Evolutionary conservation across 2,113 vertebrate genomes (phyloP).

Genomic region (Peucedramus taeniatus): DNA sequence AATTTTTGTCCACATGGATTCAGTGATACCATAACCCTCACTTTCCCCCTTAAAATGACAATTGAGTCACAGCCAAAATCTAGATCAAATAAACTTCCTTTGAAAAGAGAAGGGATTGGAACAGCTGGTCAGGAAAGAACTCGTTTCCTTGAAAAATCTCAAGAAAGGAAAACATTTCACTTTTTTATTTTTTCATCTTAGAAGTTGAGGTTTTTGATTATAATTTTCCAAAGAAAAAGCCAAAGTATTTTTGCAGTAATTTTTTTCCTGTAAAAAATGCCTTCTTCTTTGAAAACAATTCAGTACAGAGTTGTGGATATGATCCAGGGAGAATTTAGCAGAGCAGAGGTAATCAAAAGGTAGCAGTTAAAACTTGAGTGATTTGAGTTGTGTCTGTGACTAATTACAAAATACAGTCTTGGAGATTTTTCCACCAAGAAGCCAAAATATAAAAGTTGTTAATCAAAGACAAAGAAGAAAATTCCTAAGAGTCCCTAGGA

Average conservation of each 20-base stretch:
- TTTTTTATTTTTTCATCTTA: not conserved
- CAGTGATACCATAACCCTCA: not conserved
- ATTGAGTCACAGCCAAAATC: not conserved
- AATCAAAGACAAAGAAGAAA: not conserved
- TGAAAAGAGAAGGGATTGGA: not conserved
- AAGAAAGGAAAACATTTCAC: conserved; percentile 24
- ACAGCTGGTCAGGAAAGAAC: conserved; percentile 23
- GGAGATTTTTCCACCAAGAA: not conserved
- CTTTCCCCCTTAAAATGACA: conserved; percentile 13
- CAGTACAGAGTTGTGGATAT: not conserved
- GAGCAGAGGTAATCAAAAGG: not conserved
- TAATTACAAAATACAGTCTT: not conserved
- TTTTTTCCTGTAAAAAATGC: not conserved
- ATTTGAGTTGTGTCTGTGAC: not conserved
- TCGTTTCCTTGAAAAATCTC: conserved; percentile 37
- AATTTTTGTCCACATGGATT: not conserved
- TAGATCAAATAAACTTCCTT: conserved; percentile 20
- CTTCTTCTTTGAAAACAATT: not conserved
- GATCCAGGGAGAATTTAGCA: not conserved
- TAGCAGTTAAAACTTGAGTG: not conserved
- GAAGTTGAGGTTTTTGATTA: not conserved
- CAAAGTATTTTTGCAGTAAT: not conserved
- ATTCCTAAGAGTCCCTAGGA: not conserved
- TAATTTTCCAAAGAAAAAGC: not conserved
- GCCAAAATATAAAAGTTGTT: not conserved